phyloP scores from a whole-genome alignment of 1,140 invertebrate species.

The Drosophila arizonae region DNA sequence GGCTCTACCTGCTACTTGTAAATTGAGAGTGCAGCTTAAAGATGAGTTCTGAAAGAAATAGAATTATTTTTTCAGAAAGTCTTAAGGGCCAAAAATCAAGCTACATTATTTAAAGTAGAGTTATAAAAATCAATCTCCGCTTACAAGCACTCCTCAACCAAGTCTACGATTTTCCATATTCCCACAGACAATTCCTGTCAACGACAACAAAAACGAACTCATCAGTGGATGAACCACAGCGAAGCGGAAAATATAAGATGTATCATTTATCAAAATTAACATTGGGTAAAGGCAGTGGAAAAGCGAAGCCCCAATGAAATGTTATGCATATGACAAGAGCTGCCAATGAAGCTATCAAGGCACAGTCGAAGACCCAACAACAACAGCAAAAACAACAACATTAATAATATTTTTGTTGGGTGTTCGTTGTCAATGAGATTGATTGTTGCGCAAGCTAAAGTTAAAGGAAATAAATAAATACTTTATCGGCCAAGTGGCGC shows the following conservation, averaged over 20 bases:
- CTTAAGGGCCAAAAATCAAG: not conserved
- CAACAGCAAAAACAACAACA: not conserved
- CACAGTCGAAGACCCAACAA: conserved; percentile 9
- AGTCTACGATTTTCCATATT: not conserved
- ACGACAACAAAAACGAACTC: conserved; percentile 11
- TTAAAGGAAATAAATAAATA: conserved; percentile 26
- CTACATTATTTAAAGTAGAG: not conserved
- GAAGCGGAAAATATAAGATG: conserved; percentile 9
- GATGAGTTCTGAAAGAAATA: not conserved
- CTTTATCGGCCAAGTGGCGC: conserved; percentile 35
- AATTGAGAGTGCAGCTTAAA: no score
- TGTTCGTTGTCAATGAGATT: conserved; percentile 68
- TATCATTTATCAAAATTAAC: conserved; percentile 73
- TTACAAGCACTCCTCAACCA: no score
- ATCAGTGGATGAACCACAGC: conserved; percentile 35
- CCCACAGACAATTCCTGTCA: not conserved
- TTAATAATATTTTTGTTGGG: not conserved
- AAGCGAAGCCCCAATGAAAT: conserved; percentile 33
- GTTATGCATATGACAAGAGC: conserved; percentile 69
- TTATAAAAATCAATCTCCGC: not conserved
- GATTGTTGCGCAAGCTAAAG: conserved; percentile 46
- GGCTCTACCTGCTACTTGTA: not conserved
- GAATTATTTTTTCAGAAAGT: no score
- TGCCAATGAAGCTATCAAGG: conserved; percentile 67
- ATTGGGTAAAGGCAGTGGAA: conserved; percentile 27